Base-by-base conservation (phyloP, 2,113 vertebrate genomes). In the Scophthalmus maximus region DNA sequence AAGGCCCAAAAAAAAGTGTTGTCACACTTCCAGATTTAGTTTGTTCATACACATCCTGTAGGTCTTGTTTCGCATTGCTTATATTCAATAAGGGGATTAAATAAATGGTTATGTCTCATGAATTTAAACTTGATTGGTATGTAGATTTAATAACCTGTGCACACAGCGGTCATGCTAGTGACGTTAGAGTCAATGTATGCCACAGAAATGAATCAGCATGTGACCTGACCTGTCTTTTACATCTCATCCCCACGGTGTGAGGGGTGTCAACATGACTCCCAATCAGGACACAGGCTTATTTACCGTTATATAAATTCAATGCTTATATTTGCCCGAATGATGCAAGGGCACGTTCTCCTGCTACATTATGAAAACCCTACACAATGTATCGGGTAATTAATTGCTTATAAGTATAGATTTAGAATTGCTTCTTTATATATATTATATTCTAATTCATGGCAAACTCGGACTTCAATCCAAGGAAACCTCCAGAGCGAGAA, bases 131-230 rank as follows among this genome's bases (percentile, higher is more conserved):
- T 1, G n/a, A n/a, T 9, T 3, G 1, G 36, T 2, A 32, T 22
- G 10, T 8, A 63, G 8, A 34, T 53, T 59, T 57, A 50, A 68
- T 68, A 67, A 34, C 38, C 23, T 29, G 30, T 68, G 40, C 58
- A 29, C 32, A 67, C 60, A 62, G 55, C 50, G 58, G 50, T 44
- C 18, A 53, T 51, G 42, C 25, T 34, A 11, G 53, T 27, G 14
- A 36, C 11, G 42, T 58, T 42, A 27, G 27, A 56, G 36, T 56
- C 49, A 44, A 5, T 32, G 30, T 8, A 32, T 8, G 4, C 30
- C 36, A n/a, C 17, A 34, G 62, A 49, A 57, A 70, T 73, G 50
- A 61, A 61, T 73, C 60, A 70, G 46, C 51, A 32, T 58, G 22
- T 60, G 47, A 59, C 30, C 8, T 32, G 30, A 38, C 36, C 34